A percentile compares a stretch with the other conserved stretches of the same genome.
phyloP scores from a whole-genome alignment of 2,113 vertebrate genomes.

The Albula glossodonta region DNA sequence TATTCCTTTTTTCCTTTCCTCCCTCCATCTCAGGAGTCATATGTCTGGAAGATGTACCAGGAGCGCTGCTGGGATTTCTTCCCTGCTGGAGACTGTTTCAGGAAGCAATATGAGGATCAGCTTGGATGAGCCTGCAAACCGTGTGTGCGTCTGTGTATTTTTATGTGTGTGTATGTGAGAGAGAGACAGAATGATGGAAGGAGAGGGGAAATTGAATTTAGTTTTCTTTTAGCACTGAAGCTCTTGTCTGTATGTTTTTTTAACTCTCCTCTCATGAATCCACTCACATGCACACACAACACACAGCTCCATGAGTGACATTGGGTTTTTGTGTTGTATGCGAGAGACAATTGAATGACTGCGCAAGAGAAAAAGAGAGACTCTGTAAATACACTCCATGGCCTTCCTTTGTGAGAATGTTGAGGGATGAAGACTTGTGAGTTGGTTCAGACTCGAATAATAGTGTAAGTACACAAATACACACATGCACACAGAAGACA shows the following conservation, averaged over 20 bases:
- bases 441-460: neutral
- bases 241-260: neutral
- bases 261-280: neutral
- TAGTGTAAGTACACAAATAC: neutral
- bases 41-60: constrained; percentile 80
- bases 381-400: neutral
- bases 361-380: neutral
- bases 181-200: neutral
- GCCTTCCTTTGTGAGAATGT: constrained; percentile 15
- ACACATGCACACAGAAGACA: neutral
- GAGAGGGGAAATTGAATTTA: neutral
- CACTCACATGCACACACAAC: neutral
- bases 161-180: neutral
- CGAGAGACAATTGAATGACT: neutral
- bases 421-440: constrained; percentile 2
- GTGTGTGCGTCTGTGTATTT: neutral
- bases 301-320: neutral
- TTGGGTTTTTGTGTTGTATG: neutral
- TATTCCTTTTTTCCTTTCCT: neutral
- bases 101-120: constrained; percentile 77
- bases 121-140: constrained; percentile 54
- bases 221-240: neutral
- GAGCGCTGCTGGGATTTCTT: constrained; percentile 77
- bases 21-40: constrained; percentile 64
- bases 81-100: constrained; percentile 75